phyloP scores from a whole-genome alignment of 2,113 vertebrate genomes.

The Nasalis larvatus region DNA sequence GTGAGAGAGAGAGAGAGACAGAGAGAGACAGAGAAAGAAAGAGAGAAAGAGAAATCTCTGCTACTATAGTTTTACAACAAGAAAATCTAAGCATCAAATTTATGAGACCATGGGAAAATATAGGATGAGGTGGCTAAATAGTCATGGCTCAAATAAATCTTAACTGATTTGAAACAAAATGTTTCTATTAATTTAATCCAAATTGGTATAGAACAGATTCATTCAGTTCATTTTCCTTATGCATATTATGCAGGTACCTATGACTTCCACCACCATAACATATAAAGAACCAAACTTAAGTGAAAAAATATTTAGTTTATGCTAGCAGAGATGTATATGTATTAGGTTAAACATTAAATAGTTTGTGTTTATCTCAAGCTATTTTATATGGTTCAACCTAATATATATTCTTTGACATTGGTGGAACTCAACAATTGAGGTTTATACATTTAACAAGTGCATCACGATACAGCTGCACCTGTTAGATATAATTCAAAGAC shows the following conservation, averaged over 20 bases:
- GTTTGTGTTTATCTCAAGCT: background rate
- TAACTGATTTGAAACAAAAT: background rate
- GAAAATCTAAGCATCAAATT: background rate
- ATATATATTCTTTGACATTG: background rate
- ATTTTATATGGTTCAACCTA: background rate
- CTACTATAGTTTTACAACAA: background rate
- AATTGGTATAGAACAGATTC: background rate
- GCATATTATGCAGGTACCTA: background rate
- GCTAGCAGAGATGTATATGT: background rate
- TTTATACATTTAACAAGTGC: background rate
- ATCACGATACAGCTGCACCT: background rate
- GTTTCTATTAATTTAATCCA: background rate
- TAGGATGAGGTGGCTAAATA: background rate
- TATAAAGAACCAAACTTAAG: background rate
- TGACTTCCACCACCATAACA: accelerated
- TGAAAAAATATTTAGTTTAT: background rate
- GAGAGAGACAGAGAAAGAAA: accelerated
- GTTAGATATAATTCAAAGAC: background rate
- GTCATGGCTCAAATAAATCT: background rate
- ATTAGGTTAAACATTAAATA: background rate
- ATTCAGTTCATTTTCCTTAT: background rate
- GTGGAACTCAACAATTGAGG: background rate
- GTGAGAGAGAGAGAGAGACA: no score
- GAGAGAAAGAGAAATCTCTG: background rate
- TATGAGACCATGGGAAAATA: background rate